phyloP scores from a whole-genome alignment of 2,888 invertebrate species.

The Oxyscelio sp. region DNA sequence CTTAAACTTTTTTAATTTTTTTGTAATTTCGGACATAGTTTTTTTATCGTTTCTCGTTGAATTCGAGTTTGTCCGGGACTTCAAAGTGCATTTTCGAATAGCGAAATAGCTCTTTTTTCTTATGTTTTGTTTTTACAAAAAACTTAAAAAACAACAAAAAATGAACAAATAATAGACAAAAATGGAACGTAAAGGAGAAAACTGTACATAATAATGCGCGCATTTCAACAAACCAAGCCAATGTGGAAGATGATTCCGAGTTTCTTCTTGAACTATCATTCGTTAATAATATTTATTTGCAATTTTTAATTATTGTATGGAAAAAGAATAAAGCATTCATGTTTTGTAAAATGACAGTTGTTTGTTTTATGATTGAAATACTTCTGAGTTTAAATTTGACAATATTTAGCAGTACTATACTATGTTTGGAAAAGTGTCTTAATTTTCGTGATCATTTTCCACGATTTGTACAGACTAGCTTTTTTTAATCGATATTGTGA shows the following conservation, averaged over 20 bases:
- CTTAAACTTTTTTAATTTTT: not conserved
- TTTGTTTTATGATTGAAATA: too few relatives aligned
- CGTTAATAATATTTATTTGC: too few relatives aligned
- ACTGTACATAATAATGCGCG: conserved; percentile 36
- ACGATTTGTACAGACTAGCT: conserved; percentile 13
- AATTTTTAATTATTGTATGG: too few relatives aligned
- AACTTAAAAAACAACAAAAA: not conserved
- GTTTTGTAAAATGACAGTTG: too few relatives aligned
- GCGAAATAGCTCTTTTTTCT: conserved; percentile 18
- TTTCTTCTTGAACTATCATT: too few relatives aligned
- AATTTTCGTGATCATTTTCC: conserved; percentile 12
- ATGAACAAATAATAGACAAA: not conserved
- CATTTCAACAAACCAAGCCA: conserved; percentile 25
- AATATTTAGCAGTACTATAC: too few relatives aligned
- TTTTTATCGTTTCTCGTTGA: conserved; percentile 26
- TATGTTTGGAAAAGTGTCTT: too few relatives aligned
- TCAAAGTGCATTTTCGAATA: conserved; percentile 36
- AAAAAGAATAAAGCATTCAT: too few relatives aligned
- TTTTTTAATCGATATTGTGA: conserved; percentile 24
- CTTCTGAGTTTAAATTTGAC: too few relatives aligned
- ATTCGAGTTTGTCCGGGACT: conserved; percentile 6
- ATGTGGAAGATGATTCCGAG: conserved; percentile 31
- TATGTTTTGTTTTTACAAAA: not conserved
- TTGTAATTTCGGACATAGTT: not conserved
- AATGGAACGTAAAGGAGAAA: not conserved